A percentile compares a stretch with the other conserved stretches of the same genome.
Conservation (phyloP, 2,113 vertebrate genomes). For the Probosciger aterrimus region DNA sequence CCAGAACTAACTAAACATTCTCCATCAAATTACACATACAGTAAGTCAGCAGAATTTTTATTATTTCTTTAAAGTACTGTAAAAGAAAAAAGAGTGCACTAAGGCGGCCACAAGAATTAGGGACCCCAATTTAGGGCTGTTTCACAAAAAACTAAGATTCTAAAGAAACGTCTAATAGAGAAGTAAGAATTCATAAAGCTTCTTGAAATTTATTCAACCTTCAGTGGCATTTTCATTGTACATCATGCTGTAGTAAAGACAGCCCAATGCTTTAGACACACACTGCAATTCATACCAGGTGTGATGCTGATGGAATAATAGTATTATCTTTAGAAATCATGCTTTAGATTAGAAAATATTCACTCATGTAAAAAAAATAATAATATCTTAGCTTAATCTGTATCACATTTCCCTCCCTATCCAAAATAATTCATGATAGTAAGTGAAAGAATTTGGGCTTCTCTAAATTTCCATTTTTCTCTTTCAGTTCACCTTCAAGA, state of each 20-base stretch:
- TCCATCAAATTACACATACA: accelerated
- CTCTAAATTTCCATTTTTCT: not conserved
- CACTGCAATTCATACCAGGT: not conserved
- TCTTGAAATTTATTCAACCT: not conserved
- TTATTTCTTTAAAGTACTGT: not conserved
- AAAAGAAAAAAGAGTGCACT: not conserved
- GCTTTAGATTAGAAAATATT: not conserved
- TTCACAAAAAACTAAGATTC: not conserved
- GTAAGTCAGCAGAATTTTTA: not conserved
- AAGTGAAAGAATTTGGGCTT: not conserved
- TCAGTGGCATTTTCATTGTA: not conserved
- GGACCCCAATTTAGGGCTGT: not conserved
- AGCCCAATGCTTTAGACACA: not conserved
- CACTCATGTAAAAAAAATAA: not conserved
- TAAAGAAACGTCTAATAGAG: not conserved
- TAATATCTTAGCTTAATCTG: not conserved
- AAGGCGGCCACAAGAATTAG: not conserved
- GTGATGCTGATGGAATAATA: not conserved
- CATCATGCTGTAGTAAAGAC: not conserved
- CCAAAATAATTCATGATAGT: not conserved
- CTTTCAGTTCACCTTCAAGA: not conserved
- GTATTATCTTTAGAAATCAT: not conserved
- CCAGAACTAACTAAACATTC: not conserved
- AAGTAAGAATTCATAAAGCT: not conserved
- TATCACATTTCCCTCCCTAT: not conserved